Conservation (phyloP, 2,797 vertebrate species). For the Buphagus erythrorhynchus region DNA sequence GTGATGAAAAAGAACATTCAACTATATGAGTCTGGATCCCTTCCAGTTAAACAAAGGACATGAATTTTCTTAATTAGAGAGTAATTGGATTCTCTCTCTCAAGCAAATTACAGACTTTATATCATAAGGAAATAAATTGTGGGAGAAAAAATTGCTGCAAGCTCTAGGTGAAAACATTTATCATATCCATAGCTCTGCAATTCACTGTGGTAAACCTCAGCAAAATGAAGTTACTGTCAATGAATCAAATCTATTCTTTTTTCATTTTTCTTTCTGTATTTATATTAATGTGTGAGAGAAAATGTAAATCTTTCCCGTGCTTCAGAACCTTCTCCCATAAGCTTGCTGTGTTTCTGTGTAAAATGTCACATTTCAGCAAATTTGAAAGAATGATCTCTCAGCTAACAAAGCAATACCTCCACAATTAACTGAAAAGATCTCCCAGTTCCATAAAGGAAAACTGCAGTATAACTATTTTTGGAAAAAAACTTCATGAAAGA, state of each 20-base stretch:
- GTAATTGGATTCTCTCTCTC: constrained; percentile 4
- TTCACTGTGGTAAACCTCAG: not conserved
- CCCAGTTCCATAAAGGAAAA: not conserved
- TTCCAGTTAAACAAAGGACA: not conserved
- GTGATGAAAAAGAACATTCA: not conserved
- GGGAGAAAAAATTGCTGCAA: not conserved
- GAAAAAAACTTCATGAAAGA: not conserved
- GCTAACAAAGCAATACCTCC: not conserved
- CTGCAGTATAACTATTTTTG: not conserved
- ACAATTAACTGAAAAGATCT: not conserved
- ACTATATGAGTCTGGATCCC: not conserved
- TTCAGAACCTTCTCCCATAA: not conserved
- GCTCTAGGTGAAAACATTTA: not conserved
- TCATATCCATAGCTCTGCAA: not conserved
- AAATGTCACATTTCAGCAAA: not conserved
- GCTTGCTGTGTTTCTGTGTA: not conserved
- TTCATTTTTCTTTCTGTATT: not conserved
- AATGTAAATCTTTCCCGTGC: not conserved
- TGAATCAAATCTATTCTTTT: not conserved
- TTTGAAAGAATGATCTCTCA: not conserved
- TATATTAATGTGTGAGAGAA: not conserved
- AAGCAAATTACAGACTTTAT: not conserved
- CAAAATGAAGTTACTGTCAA: not conserved
- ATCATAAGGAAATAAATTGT: not conserved
- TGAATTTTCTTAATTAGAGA: constrained; percentile 28